phyloP scores from a whole-genome alignment of 2,113 vertebrate genomes.

The Ancistrus triradiatus region DNA sequence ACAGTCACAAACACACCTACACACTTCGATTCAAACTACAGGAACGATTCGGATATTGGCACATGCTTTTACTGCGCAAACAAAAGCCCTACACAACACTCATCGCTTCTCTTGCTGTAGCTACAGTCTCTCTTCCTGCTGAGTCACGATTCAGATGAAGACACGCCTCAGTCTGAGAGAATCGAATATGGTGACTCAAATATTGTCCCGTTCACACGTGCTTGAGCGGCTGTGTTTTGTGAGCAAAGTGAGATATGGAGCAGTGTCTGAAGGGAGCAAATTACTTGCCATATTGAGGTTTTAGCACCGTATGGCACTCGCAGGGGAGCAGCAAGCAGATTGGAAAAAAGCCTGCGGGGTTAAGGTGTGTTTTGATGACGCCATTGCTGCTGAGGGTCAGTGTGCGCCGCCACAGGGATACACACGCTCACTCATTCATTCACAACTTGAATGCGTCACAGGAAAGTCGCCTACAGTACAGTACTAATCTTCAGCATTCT shows the following conservation, averaged over 20 bases:
- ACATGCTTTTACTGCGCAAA: slow-evolving; percentile 5
- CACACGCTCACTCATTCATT: slow-evolving; percentile 1
- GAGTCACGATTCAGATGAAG: not conserved
- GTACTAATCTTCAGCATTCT: too few species aligned
- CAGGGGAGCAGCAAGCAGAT: not conserved
- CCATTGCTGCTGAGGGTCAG: not conserved
- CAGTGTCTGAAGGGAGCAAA: not conserved
- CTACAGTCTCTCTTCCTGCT: not conserved
- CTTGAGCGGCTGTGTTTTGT: not conserved
- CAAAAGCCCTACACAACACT: slow-evolving; percentile 6
- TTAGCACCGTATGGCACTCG: not conserved
- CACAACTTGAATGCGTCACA: too few species aligned
- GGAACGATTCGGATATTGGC: not conserved
- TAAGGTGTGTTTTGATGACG: not conserved
- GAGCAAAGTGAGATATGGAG: not conserved
- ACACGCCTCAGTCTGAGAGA: not conserved
- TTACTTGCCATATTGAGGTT: not conserved
- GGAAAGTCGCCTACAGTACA: too few species aligned
- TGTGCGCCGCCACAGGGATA: too few species aligned
- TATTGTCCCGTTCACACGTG: not conserved
- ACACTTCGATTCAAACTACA: not conserved
- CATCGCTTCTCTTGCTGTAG: slow-evolving; percentile 1
- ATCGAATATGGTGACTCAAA: slow-evolving; percentile 11
- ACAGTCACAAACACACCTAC: not conserved
- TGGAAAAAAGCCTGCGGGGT: not conserved